Conservation (phyloP, 1,140 invertebrate species). For the Heliothis subflexa region DNA sequence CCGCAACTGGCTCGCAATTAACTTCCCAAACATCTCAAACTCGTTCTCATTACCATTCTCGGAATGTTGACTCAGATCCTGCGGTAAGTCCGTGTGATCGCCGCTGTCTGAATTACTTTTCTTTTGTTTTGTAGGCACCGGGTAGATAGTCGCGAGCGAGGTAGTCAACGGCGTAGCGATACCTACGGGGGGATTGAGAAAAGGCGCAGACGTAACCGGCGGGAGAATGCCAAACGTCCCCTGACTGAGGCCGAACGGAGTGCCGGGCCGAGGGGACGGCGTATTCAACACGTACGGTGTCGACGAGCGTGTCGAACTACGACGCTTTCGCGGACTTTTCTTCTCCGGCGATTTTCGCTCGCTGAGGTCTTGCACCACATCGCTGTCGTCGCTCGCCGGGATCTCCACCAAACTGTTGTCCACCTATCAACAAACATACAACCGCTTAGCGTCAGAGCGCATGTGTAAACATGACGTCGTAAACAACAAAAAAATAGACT, state of each 20-base stretch:
- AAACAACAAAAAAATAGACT: constrained; percentile 75
- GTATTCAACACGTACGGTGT: constrained; percentile 84
- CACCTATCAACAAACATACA: constrained; percentile 71
- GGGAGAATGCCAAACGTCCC: constrained; percentile 77
- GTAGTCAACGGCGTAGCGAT: constrained; percentile 79
- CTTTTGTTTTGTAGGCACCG: constrained; percentile 79
- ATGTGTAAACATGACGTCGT: constrained; percentile 63
- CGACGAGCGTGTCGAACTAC: constrained; percentile 79
- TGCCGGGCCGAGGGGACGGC: constrained; percentile 79
- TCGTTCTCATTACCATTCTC: constrained; percentile 82
- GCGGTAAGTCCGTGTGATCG: constrained; percentile 73
- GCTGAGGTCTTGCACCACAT: constrained; percentile 79
- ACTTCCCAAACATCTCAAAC: constrained; percentile 83
- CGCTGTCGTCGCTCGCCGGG: constrained; percentile 82
- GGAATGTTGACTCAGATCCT: constrained; percentile 80
- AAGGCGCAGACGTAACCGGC: constrained; percentile 70
- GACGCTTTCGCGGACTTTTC: constrained; percentile 80
- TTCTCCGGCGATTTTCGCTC: constrained; percentile 81
- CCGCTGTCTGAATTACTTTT: constrained; percentile 69
- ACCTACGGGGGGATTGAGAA: constrained; percentile 78
- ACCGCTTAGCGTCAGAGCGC: constrained; percentile 59
- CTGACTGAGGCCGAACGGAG: constrained; percentile 76
- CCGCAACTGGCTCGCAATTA: constrained; percentile 80
- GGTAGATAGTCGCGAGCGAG: constrained; percentile 79
- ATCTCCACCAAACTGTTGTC: constrained; percentile 81